These are phyloP conservation scores for Mormyrus hasselquistii DNA, from an alignment of 2,797 vertebrate genomes.

Conservation along the genomic window DNA sequence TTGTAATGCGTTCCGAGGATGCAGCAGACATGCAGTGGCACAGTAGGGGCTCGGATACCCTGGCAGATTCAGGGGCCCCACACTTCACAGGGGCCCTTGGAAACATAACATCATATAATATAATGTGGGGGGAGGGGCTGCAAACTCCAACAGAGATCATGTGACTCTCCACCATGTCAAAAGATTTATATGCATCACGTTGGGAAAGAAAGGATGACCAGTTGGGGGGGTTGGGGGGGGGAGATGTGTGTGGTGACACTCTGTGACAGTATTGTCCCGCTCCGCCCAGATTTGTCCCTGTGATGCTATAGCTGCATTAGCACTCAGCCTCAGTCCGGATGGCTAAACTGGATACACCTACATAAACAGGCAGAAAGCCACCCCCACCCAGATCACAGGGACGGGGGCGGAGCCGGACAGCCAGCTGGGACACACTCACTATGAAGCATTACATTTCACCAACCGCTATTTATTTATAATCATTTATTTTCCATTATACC, in stretches of 20 bases:
- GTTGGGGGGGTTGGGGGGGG: not conserved
- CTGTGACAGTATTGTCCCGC: not conserved
- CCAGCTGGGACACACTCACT: not conserved
- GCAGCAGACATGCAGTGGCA: too few species aligned
- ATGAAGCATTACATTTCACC: not conserved
- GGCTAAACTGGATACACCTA: not conserved
- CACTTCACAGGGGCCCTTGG: not conserved
- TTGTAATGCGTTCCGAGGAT: not conserved
- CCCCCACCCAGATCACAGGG: not conserved
- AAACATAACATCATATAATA: too few species aligned
- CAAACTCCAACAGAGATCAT: not conserved
- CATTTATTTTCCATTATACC: not conserved
- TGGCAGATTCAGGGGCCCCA: not conserved
- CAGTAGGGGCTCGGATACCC: not conserved
- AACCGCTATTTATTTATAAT: not conserved
- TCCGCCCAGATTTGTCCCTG: not conserved
- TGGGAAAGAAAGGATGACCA: not conserved
- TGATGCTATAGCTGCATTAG: not conserved
- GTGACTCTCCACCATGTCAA: not conserved
- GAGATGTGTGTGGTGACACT: not conserved
- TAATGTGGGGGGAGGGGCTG: not conserved
- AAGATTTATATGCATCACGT: not conserved
- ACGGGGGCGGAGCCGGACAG: not conserved
- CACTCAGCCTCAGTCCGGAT: not conserved
- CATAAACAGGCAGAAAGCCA: not conserved